Evolutionary conservation across 2,113 vertebrate species (phyloP), one percentile per base, ranked within the genome.

Genomic region (Centrocercus urophasianus): DNA sequence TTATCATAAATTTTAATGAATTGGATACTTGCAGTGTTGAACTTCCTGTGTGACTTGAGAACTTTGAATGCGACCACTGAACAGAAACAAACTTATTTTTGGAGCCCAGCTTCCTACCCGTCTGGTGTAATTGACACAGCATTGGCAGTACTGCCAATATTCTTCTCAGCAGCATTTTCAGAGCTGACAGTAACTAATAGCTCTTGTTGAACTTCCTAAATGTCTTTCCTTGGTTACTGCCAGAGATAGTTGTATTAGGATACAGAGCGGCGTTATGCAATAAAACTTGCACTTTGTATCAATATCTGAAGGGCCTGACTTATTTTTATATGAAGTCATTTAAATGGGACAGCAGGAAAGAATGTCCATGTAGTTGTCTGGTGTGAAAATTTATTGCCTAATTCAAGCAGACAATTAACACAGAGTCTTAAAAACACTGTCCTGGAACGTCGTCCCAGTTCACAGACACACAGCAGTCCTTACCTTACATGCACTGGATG

Each of bases 101-200:
- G 47, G 83, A 66, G 77, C 48, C 73, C 84, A 71, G 86, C 78
- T 69, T 75, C 77, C 80, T 56, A 63, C 60, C 24, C 3, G 63
- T 57, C 72, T 82, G 86, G 5, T 92, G 25, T 64, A 95, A 96
- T 2, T 93, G 93, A 89, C 86, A 74, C 69, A 38, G 81, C 90
- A 88, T 83, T 77, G 94, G 91, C 93, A 90, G 59, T 52, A 66
- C 78, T 80, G 93, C 95, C 91, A 77, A 76, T 27, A 65, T 11
- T 61, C 83, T 47, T 90, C 5, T 7, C 48, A 38, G 90, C 21
- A 14, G 71, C 59, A 64, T 78, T 50, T 93, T 94, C 20, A 4
- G 69, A 74, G 83, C 83, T 88, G 93, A 89, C 84, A 89, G 90
- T 89, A 40, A 95, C 93, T 91, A 94, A 89, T 77, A 89, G 88